Percentiles rank a stretch among this genome's conserved stretches.
Evolutionary conservation across 2,113 vertebrate genomes (phyloP).

Genomic region (Rhea pennata): DNA sequence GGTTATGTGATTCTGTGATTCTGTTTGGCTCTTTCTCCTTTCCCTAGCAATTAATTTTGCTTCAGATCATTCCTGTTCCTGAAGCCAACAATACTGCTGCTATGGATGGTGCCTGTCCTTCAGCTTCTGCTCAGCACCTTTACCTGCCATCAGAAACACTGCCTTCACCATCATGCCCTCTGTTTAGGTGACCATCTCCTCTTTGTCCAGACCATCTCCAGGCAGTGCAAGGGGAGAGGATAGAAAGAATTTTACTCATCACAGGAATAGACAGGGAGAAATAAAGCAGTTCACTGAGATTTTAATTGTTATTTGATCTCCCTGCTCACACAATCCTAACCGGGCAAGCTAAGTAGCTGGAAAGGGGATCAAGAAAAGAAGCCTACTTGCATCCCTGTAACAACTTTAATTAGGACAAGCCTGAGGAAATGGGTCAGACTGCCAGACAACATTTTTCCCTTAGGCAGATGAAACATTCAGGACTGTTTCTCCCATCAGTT

Average conservation of each 20-base stretch:
- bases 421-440: background rate
- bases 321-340: background rate
- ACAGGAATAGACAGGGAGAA: background rate
- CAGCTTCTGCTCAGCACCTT: background rate
- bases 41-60: background rate
- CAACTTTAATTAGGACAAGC: background rate
- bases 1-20: no score
- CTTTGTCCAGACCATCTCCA: background rate
- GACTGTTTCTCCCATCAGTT: background rate
- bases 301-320: background rate
- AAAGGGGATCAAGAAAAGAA: background rate
- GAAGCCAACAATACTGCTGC: background rate
- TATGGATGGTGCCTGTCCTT: background rate
- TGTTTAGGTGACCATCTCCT: background rate
- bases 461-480: background rate
- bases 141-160: background rate
- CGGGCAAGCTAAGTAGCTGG: background rate
- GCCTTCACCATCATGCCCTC: background rate
- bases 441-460: background rate
- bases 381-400: background rate
- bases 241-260: background rate
- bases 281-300: background rate
- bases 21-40: background rate
- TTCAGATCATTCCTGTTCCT: background rate
- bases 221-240: background rate